Evolutionary conservation across 2,888 invertebrate species (phyloP), one percentile per base, ranked within the genome.

Genomic region (Malthinus seriepunctatus): DNA sequence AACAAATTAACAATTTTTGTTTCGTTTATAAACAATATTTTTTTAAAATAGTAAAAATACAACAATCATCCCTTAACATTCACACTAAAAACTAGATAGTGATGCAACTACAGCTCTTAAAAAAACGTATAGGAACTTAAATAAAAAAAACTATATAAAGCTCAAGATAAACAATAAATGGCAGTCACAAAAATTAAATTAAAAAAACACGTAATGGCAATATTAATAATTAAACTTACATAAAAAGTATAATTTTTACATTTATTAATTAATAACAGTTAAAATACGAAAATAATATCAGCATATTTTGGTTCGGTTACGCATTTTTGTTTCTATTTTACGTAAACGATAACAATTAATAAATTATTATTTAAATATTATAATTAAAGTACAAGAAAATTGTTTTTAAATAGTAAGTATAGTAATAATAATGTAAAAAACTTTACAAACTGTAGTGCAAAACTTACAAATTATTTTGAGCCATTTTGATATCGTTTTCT

Each of bases 181-280:
- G 67, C 67, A 67, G 67, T 67, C 65, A 52, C n/a, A 67, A 65
- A 23, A 23, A 47, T 60, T 57, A 55, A 63, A 60, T 46, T 51
- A 51, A 42, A 48, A 42, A 52, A 54, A 54, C 50, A 31, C 32
- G 32, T 32, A 45, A 11, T 45, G 32, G 32, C 39, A 15, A 39
- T 15, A 37, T 37, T 37, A 12, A 37, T 14, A 15, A 39, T 39
- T 38, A 39, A 15, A 35, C 7, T 35, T n/a, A 3, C 10, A 3
- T 7, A 7, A 10, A 35, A 35, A 35, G 35, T 35, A 23, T 5
- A 46, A 31, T 32, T 32, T 46, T 15, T 31, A 11, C 8, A 11
- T 39, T 39, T 39, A 39, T 11, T 12, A 4, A 35, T 11, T 12
- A 6, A 6, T 45, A 32, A 45, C 10, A 49, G 49, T 45, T 35